Conservation (phyloP, 1,140 invertebrate genomes). For the Nephila pilipes region DNA sequence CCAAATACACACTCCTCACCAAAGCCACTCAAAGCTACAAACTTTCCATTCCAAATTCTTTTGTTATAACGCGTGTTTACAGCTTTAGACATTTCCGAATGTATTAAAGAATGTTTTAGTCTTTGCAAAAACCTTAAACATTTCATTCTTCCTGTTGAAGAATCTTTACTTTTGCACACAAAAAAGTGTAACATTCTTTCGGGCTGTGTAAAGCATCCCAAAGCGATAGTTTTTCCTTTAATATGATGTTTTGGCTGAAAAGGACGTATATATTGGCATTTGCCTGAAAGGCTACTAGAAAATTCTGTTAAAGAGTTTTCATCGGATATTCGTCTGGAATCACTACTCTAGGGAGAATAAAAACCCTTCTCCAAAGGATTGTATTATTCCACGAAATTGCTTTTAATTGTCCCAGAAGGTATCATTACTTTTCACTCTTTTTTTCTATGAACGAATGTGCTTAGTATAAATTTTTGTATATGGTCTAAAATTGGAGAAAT, state of each 20-base stretch:
- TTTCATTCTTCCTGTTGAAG: not conserved
- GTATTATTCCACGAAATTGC: no score
- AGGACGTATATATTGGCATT: not conserved
- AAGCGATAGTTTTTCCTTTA: not conserved
- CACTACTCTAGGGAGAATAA: not conserved
- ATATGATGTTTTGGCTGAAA: not conserved
- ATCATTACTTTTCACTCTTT: no score
- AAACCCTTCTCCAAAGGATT: no score
- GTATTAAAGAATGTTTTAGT: not conserved
- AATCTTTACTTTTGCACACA: not conserved
- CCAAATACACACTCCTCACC: no score
- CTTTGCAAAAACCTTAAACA: not conserved
- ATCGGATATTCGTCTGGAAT: not conserved
- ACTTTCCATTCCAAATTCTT: not conserved
- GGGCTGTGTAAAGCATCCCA: not conserved
- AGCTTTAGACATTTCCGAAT: not conserved
- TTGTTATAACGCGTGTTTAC: not conserved
- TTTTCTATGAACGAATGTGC: no score
- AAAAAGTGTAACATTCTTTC: not conserved
- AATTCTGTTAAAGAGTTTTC: not conserved
- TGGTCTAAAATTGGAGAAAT: no score
- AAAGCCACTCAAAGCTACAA: not conserved
- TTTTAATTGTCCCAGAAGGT: no score
- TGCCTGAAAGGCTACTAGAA: conserved; percentile 30
- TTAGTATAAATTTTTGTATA: no score